Evolutionary conservation across 2,113 vertebrate species (phyloP), one percentile per base, ranked within the genome.

Genomic region (Nematolebias whitei): DNA sequence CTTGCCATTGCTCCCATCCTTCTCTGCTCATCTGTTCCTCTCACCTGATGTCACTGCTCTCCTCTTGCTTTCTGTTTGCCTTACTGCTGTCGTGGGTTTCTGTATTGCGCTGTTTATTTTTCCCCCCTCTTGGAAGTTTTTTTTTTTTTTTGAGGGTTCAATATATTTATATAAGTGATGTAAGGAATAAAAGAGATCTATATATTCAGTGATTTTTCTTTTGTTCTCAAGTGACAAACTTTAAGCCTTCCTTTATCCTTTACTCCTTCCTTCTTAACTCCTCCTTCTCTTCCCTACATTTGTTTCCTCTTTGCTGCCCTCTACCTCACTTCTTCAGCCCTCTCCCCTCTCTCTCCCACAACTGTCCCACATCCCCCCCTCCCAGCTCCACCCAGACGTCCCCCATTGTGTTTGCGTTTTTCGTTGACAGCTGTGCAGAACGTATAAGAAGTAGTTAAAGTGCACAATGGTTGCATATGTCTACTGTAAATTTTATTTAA

Each of bases 141-240:
- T 79, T 52, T 79, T 71, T 80, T 86, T 75, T 85, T 84, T 45
- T 35, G 79, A 84, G 82, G 85, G 87, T 92, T 93, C 86, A 81
- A 91, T 93, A 93, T 93, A 93, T 93, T 94, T 94, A 94, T 94
- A 93, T 91, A 92, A 94, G 89, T 94, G 92, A 93, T 90, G 92
- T 93, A 94, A 92, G 93, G 92, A 92, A 92, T 93, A 90, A 92
- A 91, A 90, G 79, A 93, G 91, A 92, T 92, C 90, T 92, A 92
- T 93, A 93, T 93, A 93, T 93, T 93, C 90, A 89, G 92, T 93
- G 92, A 92, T 90, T 88, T 90, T 88, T 85, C 71, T 87, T 89
- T 73, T 53, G 64, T 49, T 52, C 52, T 67, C 24, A 80, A 89
- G 91, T 92, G 89, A 87, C 89, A 88, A 88, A 86, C 71, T 92